Percentiles rank a stretch among this genome's conserved stretches.
These are phyloP conservation scores for Mystacides longicornis DNA, from an alignment of 2,888 invertebrate species.

Conservation along the genomic window DNA sequence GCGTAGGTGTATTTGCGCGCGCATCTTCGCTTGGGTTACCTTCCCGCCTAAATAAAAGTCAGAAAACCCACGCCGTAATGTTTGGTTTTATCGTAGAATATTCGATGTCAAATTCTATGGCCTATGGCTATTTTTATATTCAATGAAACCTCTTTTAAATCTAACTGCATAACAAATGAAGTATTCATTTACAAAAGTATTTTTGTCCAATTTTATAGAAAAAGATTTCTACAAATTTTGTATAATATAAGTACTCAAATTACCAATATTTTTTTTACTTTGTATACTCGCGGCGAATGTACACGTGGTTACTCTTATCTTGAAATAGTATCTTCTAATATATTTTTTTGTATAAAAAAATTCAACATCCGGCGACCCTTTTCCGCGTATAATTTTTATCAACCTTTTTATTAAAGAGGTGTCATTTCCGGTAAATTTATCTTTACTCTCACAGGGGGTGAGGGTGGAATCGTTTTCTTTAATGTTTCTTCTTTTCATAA, in stretches of 20 bases:
- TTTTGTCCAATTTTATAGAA: too few species aligned
- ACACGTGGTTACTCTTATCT: background rate
- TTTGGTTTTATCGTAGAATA: background rate
- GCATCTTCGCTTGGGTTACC: constrained; percentile 14
- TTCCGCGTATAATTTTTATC: constrained; percentile 2
- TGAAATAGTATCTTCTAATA: background rate
- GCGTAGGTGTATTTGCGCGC: constrained; percentile 20
- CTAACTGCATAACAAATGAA: too few species aligned
- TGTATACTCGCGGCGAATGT: too few species aligned
- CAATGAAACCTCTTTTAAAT: too few species aligned
- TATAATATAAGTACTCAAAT: too few species aligned
- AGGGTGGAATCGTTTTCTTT: background rate
- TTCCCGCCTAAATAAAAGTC: constrained; percentile 21
- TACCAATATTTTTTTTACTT: too few species aligned
- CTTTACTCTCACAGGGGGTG: background rate
- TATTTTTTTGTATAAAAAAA: background rate
- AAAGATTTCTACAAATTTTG: too few species aligned
- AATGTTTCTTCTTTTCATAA: background rate
- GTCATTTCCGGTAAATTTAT: constrained; percentile 2
- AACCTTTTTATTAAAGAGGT: constrained; percentile 1
- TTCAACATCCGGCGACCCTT: background rate
- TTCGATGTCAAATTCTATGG: background rate
- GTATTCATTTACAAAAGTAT: too few species aligned
- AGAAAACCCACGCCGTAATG: constrained; percentile 5
- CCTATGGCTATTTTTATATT: too few species aligned